Base-by-base conservation (phyloP, 1,140 invertebrate species). In the Alviniconcha marisindica region DNA sequence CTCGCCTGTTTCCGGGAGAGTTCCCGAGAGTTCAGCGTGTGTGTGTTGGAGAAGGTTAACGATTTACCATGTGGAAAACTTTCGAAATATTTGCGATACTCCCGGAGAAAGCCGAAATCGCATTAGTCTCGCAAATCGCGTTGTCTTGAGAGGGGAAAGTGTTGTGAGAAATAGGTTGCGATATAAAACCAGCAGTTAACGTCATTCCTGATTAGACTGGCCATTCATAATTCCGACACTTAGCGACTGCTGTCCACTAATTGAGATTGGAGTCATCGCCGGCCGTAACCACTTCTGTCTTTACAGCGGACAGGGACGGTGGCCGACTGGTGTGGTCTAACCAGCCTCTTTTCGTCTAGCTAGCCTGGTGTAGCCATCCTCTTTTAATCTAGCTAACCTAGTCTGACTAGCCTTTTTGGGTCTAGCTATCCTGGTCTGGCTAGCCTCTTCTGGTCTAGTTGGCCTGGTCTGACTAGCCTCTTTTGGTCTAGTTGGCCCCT, bases 51-150 rank as follows among this genome's bases (percentile, higher is more conserved):
- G 31, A 38, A 60, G 78, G 78, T 80, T 80, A 80, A 80, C 78
- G 78, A 80, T 80, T 80, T 80, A 80, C 78, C 78, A 80, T 80
- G 78, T 80, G 78, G 78, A 80, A 80, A 80, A 80, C 78, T 66
- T 80, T 66, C 38, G 78, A 80, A 80, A 80, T 80, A 80, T 80
- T 80, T 80, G 78, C 78, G 78, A 80, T 80, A 80, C 78, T 80
- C 78, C 78, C 56, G 78, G 78, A 80, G 78, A 80, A 80, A 80
- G 78, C 56, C 54, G 38, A 66, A 80, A 80, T 80, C 78, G 78
- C 48, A 69, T 80, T 80, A 80, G 21, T 28, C 36, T 2, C 36
- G 36, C 18, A 66, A 60, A 66, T 54, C 40, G 56, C 56, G 40
- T 66, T 66, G 60, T 80, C 78, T 80, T 80, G 78, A 80, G 78